Evolutionary conservation across 2,113 vertebrate genomes (phyloP).

Genomic region (Illadopsis cleaveri): DNA sequence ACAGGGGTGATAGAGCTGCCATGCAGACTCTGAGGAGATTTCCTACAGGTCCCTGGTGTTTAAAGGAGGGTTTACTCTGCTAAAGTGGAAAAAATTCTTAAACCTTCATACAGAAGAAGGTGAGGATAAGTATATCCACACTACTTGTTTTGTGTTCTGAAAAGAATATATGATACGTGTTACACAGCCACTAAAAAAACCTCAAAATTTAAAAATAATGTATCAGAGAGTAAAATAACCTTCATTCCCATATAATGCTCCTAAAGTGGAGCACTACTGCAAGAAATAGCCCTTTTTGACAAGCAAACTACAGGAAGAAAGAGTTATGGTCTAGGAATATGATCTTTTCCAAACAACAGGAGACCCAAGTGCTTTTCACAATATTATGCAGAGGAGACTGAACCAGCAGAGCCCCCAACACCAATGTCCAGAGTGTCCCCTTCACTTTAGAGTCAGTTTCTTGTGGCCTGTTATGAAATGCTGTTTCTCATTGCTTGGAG

Average conservation of each 20-base stretch:
- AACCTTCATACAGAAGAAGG: neutral
- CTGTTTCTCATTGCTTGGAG: neutral
- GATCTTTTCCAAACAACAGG: neutral
- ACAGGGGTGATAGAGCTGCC: neutral
- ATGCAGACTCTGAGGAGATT: neutral
- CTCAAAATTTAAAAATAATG: neutral
- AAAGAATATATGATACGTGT: neutral
- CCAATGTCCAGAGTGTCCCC: neutral
- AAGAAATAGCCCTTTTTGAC: neutral
- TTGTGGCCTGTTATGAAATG: neutral
- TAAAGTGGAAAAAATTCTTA: neutral
- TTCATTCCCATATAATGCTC: neutral
- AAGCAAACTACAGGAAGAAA: neutral
- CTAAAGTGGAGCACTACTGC: neutral
- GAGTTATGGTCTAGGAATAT: neutral
- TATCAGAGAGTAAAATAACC: neutral
- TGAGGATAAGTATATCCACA: neutral
- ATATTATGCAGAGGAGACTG: neutral
- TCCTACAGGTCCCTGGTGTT: fast-evolving
- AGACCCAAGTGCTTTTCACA: neutral
- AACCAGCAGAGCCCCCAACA: neutral
- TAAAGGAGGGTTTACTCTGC: neutral
- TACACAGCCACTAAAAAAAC: fast-evolving
- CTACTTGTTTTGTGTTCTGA: neutral
- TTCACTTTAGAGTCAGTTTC: neutral